A percentile compares a stretch with the other conserved stretches of the same genome.
These are phyloP conservation scores for Clytia hemisphaerica DNA, from an alignment of 30 jellyfish, hydroid and myxozoan genomes.

Conservation along the genomic window DNA sequence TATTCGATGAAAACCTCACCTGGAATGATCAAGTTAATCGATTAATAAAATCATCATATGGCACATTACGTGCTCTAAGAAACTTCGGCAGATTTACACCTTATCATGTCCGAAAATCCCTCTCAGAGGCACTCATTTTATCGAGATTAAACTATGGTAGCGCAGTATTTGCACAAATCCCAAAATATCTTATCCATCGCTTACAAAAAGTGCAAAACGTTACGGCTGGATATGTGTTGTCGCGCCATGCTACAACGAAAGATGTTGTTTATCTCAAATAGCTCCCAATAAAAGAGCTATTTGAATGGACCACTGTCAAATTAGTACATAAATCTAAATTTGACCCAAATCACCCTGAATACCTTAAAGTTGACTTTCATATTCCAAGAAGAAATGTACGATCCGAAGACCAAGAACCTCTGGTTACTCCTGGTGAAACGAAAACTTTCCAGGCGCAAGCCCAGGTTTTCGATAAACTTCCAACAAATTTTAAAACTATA, in stretches of 20 bases:
- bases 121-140: constrained; percentile 8
- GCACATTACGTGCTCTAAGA: constrained; percentile 2
- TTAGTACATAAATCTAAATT: constrained; percentile 2
- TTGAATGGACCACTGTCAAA: constrained; percentile 4
- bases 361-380: constrained; percentile 5
- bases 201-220: constrained; percentile 6
- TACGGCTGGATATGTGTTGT: constrained; percentile 13
- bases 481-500: neutral
- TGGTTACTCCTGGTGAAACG: neutral
- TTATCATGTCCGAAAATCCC: constrained; percentile 2
- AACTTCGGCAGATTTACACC: constrained; percentile 11
- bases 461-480: neutral
- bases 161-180: neutral
- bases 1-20: neutral
- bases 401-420: neutral
- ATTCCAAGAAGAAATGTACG: constrained; percentile 4
- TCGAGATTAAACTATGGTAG: constrained; percentile 1
- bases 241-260: neutral
- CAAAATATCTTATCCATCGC: neutral
- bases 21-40: constrained; percentile 7
- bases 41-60: constrained; percentile 1
- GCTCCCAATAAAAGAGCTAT: constrained; percentile 10
- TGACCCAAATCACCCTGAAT: neutral
- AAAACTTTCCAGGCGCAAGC: constrained; percentile 14
- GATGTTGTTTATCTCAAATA: neutral